Evolutionary conservation across 2,113 vertebrate species (phyloP).

Genomic region (Tetraodon nigroviridis): DNA sequence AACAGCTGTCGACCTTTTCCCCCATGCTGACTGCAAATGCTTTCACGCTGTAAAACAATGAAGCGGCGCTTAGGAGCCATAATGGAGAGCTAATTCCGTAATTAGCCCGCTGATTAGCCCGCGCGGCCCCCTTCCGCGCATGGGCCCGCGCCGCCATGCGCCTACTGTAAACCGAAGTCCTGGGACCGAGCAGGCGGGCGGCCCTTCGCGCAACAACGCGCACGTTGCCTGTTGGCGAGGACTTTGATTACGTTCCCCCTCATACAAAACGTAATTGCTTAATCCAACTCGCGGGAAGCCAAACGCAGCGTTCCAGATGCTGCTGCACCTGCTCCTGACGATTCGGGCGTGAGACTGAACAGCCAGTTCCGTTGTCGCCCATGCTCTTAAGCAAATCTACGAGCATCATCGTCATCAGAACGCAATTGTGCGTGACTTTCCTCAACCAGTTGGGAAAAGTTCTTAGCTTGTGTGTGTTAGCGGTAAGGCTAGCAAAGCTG

Average conservation of each 20-base stretch:
- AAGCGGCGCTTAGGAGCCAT: slow-evolving; percentile 54
- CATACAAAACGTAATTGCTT: too few relatives aligned
- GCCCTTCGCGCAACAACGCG: too few relatives aligned
- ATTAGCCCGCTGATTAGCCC: slow-evolving; percentile 67
- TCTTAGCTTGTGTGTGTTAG: slow-evolving; percentile 63
- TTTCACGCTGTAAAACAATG: slow-evolving; percentile 66
- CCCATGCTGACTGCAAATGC: slow-evolving; percentile 42
- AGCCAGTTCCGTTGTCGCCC: too few relatives aligned
- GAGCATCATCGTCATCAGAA: too few relatives aligned
- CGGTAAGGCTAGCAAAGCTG: slow-evolving; percentile 1
- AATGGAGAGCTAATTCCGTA: slow-evolving; percentile 70
- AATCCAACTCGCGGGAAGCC: too few relatives aligned
- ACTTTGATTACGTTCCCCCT: slow-evolving; percentile 15
- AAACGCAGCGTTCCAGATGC: too few relatives aligned
- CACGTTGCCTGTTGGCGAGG: background rate
- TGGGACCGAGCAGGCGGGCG: slow-evolving; percentile 11
- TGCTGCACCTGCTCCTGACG: too few relatives aligned
- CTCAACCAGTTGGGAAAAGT: background rate
- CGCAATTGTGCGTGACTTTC: too few relatives aligned
- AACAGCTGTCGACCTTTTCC: slow-evolving; percentile 53
- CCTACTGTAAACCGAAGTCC: slow-evolving; percentile 67
- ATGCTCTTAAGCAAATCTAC: too few relatives aligned
- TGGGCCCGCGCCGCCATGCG: slow-evolving; percentile 58
- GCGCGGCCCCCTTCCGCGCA: slow-evolving; percentile 30
- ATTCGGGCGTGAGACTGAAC: too few relatives aligned